Percentiles rank a stretch among this genome's conserved stretches.
Conservation (phyloP, 1,140 invertebrate species). For the Bombus turneri region DNA sequence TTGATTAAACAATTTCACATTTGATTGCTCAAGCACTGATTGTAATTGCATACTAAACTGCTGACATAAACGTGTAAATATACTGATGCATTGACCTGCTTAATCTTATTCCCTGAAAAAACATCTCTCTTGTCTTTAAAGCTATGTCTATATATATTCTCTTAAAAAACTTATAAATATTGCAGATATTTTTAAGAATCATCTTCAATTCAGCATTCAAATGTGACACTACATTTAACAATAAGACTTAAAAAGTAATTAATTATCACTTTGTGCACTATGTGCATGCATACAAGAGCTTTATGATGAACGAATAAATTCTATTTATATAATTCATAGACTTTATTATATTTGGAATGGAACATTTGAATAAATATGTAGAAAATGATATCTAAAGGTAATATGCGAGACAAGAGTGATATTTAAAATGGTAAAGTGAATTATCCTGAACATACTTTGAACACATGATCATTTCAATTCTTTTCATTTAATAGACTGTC, state of each 20-base stretch:
- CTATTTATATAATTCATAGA: background rate
- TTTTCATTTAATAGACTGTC: conserved; percentile 3
- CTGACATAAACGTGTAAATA: conserved; percentile 10
- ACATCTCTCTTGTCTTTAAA: conserved; percentile 47
- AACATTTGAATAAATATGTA: background rate
- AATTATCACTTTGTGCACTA: conserved; percentile 17
- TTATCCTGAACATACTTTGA: conserved; percentile 44
- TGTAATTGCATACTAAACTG: conserved; percentile 43
- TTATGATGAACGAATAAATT: background rate
- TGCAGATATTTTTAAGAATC: background rate
- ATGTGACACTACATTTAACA: background rate
- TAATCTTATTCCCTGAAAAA: conserved; percentile 40
- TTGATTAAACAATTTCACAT: conserved; percentile 64
- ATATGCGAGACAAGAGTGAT: conserved; percentile 38
- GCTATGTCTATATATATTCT: conserved; percentile 12
- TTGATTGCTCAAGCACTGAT: conserved; percentile 61
- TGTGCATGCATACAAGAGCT: background rate
- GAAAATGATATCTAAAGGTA: background rate
- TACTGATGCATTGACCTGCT: conserved; percentile 1
- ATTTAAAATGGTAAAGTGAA: conserved; percentile 28
- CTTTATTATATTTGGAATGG: conserved; percentile 1
- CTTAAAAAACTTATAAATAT: conserved; percentile 22
- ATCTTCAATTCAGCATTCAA: background rate
- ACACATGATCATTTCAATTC: conserved; percentile 30
- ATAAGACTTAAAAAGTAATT: background rate